Evolutionary conservation across 2,888 invertebrate genomes (phyloP).

Genomic region (Caenorhabditis doughertyi): DNA sequence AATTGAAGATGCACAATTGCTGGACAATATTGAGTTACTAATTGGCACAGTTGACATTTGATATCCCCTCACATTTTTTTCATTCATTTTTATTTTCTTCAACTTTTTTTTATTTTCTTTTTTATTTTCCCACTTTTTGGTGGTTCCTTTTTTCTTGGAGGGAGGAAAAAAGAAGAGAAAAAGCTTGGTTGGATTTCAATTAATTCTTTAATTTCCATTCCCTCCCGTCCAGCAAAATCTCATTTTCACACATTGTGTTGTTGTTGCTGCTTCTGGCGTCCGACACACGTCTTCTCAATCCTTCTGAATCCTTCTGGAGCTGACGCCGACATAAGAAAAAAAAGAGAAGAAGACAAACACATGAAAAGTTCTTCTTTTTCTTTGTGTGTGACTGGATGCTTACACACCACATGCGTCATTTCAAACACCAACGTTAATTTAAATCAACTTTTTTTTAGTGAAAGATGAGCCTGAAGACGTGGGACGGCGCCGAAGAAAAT

Average conservation of each 20-base stretch:
- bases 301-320: not conserved
- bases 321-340: too few relatives aligned
- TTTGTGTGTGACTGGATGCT: slow-evolving; percentile 11
- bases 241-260: slow-evolving; percentile 42
- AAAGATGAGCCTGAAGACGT: slow-evolving; percentile 46
- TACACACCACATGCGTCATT: slow-evolving; percentile 50
- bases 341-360: slow-evolving; percentile 1
- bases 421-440: slow-evolving; percentile 50
- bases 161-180: not conserved
- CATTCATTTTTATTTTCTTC: not conserved
- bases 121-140: not conserved
- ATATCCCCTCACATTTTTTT: slow-evolving; percentile 23
- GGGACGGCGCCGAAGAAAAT: slow-evolving; percentile 28
- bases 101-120: slow-evolving; percentile 2
- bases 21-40: slow-evolving; percentile 68
- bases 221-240: slow-evolving; percentile 7
- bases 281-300: not conserved
- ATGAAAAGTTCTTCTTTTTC: slow-evolving; percentile 32
- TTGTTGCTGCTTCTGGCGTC: slow-evolving; percentile 20
- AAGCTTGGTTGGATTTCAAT: slow-evolving; percentile 28
- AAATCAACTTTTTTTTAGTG: slow-evolving; percentile 47
- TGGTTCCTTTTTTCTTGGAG: too few relatives aligned
- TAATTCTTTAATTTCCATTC: slow-evolving; percentile 26
- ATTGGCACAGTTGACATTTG: slow-evolving; percentile 59
- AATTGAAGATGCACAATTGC: slow-evolving; percentile 53